Conservation (phyloP, 2,113 vertebrate genomes). For the Recurvirostra avosetta region DNA sequence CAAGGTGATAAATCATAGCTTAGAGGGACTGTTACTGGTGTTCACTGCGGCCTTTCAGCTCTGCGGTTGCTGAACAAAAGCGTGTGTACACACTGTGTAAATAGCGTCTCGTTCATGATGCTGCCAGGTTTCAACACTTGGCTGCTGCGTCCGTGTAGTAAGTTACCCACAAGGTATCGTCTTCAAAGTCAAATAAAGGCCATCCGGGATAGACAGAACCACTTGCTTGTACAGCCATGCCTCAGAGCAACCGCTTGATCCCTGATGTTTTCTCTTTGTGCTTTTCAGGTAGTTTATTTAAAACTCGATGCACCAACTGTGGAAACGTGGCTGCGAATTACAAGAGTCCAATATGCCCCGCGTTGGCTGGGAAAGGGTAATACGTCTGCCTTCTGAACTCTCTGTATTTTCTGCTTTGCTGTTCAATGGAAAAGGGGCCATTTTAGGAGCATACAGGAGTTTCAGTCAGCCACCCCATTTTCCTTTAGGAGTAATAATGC, state of each 20-base stretch:
- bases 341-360: conserved; percentile 87
- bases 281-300: conserved; percentile 88
- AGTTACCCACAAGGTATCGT: neutral
- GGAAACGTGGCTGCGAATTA: conserved; percentile 83
- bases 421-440: neutral
- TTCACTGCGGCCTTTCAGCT: neutral
- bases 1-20: neutral
- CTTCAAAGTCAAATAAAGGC: neutral
- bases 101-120: accelerated
- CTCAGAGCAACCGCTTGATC: neutral
- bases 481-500: neutral
- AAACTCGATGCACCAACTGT: conserved; percentile 92
- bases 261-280: neutral
- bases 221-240: neutral
- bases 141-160: accelerated
- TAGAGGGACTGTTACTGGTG: neutral
- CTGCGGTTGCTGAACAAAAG: neutral
- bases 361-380: conserved; percentile 90
- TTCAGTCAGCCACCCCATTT: neutral
- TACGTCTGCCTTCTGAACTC: neutral
- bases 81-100: accelerated
- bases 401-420: neutral
- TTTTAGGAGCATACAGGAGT: accelerated
- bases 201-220: neutral
- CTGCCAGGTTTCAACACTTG: neutral